These are phyloP conservation scores for Pheucticus melanocephalus DNA, from an alignment of 2,113 vertebrate genomes.

Conservation along the genomic window DNA sequence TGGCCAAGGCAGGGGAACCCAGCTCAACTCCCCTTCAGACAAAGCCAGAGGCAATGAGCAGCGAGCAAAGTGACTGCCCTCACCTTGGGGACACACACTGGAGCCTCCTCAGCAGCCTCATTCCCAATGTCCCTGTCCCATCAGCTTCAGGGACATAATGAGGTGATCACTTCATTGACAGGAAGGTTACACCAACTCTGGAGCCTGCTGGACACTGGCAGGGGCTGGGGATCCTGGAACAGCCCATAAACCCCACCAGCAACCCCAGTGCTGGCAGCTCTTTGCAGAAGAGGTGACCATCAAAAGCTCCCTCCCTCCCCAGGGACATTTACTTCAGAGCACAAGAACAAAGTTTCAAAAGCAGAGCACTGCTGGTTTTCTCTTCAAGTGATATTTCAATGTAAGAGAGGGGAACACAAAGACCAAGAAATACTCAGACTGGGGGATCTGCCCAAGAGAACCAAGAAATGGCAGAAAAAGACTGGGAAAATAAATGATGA, in stretches of 20 bases:
- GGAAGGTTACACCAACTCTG: neutral
- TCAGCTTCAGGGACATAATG: accelerated
- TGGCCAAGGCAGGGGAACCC: accelerated
- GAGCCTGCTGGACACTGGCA: neutral
- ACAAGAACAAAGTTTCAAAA: neutral
- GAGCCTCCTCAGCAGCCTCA: neutral
- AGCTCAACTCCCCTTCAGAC: neutral
- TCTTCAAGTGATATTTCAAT: neutral
- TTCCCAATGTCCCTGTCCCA: neutral
- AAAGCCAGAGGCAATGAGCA: neutral
- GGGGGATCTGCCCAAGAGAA: neutral
- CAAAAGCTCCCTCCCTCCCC: neutral
- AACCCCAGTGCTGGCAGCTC: neutral
- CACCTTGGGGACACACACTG: accelerated
- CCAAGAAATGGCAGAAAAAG: neutral
- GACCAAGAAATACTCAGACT: neutral
- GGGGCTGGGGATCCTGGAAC: neutral
- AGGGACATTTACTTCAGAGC: accelerated
- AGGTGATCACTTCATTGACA: neutral
- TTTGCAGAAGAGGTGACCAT: neutral
- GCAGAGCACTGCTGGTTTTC: neutral
- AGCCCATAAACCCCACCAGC: neutral
- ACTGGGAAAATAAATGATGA: neutral
- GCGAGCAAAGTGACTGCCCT: accelerated
- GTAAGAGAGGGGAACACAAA: neutral